These are phyloP conservation scores for Parotocinclus haroldoi DNA, from an alignment of 2,797 vertebrate genomes.

Conservation along the genomic window DNA sequence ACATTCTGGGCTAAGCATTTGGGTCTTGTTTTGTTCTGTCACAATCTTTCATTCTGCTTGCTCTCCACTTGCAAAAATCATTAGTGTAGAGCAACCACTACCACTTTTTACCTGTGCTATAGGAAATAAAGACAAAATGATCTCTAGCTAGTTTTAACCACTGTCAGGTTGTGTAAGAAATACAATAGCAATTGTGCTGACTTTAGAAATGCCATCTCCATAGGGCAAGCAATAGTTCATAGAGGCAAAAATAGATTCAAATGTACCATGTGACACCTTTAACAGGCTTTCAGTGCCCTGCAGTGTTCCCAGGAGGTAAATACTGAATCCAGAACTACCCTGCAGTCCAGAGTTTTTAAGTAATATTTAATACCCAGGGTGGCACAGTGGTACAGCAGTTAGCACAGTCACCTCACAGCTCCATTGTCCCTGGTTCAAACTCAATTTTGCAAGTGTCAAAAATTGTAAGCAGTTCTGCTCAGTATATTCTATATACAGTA, in stretches of 20 bases:
- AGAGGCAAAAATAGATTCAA: constrained; percentile 45
- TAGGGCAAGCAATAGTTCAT: constrained; percentile 18
- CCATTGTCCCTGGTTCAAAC: no score
- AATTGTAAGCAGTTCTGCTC: no score
- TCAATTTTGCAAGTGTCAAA: no score
- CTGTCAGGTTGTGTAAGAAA: constrained; percentile 15
- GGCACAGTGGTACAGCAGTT: no score
- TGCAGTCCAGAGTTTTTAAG: constrained; percentile 42
- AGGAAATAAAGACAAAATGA: constrained; percentile 3
- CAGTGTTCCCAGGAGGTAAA: constrained; percentile 36
- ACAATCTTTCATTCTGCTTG: background rate
- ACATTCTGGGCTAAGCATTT: constrained; percentile 11
- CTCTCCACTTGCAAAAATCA: background rate
- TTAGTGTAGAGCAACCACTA: background rate
- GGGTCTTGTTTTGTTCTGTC: constrained; percentile 8
- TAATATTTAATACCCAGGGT: constrained; percentile 2
- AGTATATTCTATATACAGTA: no score
- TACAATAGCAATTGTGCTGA: constrained; percentile 21
- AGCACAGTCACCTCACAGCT: no score
- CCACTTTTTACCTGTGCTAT: constrained; percentile 2
- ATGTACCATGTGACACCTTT: constrained; percentile 37
- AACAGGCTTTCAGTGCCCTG: constrained; percentile 34
- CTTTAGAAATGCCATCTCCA: constrained; percentile 30
- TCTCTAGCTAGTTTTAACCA: constrained; percentile 1
- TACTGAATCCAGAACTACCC: constrained; percentile 40